These are phyloP conservation scores for Agriopis leucophaearia DNA, from an alignment of 2,888 invertebrate genomes.

Conservation along the genomic window DNA sequence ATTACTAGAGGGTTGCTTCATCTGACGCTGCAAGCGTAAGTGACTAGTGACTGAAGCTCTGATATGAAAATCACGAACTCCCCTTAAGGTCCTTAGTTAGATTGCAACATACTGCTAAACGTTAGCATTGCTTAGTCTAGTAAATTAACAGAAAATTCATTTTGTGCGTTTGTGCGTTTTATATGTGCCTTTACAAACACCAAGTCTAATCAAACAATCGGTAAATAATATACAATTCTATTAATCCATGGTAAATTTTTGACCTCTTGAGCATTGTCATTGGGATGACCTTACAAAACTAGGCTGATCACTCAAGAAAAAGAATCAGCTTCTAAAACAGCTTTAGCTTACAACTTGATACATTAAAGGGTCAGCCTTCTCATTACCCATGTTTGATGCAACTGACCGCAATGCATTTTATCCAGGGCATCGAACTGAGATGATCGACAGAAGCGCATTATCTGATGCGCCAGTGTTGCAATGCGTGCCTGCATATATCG, in stretches of 20 bases:
- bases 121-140: neutral
- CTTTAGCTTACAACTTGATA: conserved; percentile 17
- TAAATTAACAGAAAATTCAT: too few species aligned
- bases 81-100: neutral
- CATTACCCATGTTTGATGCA: conserved; percentile 67
- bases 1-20: conserved; percentile 59
- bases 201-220: too few species aligned
- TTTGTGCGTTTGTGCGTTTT: too few species aligned
- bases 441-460: conserved; percentile 50
- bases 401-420: conserved; percentile 69
- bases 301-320: neutral
- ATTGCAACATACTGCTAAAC: neutral
- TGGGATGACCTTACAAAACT: too few species aligned
- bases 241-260: too few species aligned
- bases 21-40: conserved; percentile 29
- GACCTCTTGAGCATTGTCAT: too few species aligned
- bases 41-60: conserved; percentile 24
- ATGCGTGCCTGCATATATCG: conserved; percentile 35
- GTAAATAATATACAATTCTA: too few species aligned
- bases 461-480: conserved; percentile 39
- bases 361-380: conserved; percentile 57
- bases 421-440: conserved; percentile 68
- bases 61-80: conserved; percentile 6
- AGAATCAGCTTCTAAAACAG: neutral
- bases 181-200: too few species aligned